Conservation (phyloP, 2,113 vertebrate genomes). For the Phoenicopterus ruber region DNA sequence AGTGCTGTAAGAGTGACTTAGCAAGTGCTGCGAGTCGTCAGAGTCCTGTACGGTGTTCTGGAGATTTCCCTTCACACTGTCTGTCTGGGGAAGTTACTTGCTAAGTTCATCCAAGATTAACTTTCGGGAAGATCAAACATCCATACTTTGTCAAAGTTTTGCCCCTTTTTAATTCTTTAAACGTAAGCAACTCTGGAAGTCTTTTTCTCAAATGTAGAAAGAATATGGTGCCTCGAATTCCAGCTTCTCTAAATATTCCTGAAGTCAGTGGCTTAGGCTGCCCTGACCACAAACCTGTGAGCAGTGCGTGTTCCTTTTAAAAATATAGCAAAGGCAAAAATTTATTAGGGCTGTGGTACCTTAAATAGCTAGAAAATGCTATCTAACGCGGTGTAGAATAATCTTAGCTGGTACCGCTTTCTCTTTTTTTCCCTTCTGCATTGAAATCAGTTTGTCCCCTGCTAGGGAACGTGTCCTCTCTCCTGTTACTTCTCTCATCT, state of each 20-base stretch:
- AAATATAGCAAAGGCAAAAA: background rate
- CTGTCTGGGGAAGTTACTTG: background rate
- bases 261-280: background rate
- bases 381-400: fast-evolving
- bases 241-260: background rate
- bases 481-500: background rate
- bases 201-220: background rate
- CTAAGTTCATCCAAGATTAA: background rate
- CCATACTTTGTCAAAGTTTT: background rate
- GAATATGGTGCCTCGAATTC: background rate
- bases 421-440: too few species aligned
- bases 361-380: background rate
- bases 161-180: background rate
- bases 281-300: background rate
- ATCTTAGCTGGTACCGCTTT: background rate
- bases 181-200: background rate
- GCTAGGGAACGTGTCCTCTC: background rate
- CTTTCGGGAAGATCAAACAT: background rate
- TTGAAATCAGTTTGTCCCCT: background rate
- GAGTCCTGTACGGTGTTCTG: background rate
- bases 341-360: background rate
- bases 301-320: background rate
- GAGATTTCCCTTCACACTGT: background rate
- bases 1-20: background rate
- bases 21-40: background rate